These are phyloP conservation scores for Clepsis dumicolana DNA, from an alignment of 2,888 invertebrate genomes.

Conservation along the genomic window DNA sequence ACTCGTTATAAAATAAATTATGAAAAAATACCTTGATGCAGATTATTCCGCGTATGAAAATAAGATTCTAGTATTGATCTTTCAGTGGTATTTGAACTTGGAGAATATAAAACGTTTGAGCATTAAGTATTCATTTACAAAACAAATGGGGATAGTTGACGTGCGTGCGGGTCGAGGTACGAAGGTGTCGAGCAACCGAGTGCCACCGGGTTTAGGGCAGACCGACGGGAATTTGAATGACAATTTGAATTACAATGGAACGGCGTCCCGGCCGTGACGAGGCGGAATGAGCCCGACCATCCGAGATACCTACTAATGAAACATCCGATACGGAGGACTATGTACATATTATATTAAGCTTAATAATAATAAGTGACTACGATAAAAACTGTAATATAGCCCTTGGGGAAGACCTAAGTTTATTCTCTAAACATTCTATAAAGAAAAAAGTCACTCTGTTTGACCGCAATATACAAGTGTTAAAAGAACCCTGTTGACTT, in stretches of 20 bases:
- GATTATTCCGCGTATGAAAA: background rate
- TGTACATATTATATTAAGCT: slow-evolving; percentile 42
- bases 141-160: slow-evolving; percentile 39
- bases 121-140: slow-evolving; percentile 28
- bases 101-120: slow-evolving; percentile 2
- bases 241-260: slow-evolving; percentile 80
- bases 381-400: background rate
- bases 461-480: too few relatives aligned
- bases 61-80: background rate
- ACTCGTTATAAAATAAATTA: background rate
- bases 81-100: background rate
- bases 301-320: slow-evolving; percentile 61
- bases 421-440: too few relatives aligned
- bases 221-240: slow-evolving; percentile 75
- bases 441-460: too few relatives aligned
- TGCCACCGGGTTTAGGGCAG: slow-evolving; percentile 76
- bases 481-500: too few relatives aligned
- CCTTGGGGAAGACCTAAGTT: background rate
- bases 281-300: slow-evolving; percentile 65
- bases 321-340: slow-evolving; percentile 12
- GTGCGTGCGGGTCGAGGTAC: slow-evolving; percentile 51
- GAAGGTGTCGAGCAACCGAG: slow-evolving; percentile 79
- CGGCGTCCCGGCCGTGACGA: slow-evolving; percentile 78
- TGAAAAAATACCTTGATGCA: background rate
- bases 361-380: slow-evolving; percentile 37